phyloP scores from a whole-genome alignment of 2,113 vertebrate genomes.

The Pseudorectes ferrugineus region DNA sequence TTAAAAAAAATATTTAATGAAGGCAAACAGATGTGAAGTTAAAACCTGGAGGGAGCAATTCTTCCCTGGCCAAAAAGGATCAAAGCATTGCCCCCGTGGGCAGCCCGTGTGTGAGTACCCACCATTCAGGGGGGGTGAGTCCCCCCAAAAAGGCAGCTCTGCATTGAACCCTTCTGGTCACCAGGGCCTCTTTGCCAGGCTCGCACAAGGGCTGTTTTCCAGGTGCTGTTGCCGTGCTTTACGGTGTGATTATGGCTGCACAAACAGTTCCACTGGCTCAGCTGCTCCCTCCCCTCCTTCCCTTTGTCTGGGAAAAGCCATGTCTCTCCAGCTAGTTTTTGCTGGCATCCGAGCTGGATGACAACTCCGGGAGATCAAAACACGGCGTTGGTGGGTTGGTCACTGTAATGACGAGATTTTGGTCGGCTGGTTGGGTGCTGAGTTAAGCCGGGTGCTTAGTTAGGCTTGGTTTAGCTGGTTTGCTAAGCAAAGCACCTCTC shows the following conservation, averaged over 20 bases:
- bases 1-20: background rate
- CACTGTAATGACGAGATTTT: background rate
- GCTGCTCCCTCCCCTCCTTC: background rate
- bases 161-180: background rate
- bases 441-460: background rate
- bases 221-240: background rate
- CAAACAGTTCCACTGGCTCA: background rate
- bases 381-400: background rate
- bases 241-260: background rate
- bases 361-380: background rate
- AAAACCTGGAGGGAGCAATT: background rate
- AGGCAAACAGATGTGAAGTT: background rate
- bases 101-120: background rate
- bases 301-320: background rate
- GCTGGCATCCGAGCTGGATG: background rate
- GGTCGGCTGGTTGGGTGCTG: background rate
- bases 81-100: fast-evolving
- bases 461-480: background rate
- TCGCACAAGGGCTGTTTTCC: background rate
- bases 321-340: background rate
- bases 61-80: background rate
- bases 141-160: background rate
- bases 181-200: background rate
- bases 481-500: background rate
- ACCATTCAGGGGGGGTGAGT: fast-evolving